Conservation (phyloP, 2,113 vertebrate species). For the Phalacrocorax pelagicus region DNA sequence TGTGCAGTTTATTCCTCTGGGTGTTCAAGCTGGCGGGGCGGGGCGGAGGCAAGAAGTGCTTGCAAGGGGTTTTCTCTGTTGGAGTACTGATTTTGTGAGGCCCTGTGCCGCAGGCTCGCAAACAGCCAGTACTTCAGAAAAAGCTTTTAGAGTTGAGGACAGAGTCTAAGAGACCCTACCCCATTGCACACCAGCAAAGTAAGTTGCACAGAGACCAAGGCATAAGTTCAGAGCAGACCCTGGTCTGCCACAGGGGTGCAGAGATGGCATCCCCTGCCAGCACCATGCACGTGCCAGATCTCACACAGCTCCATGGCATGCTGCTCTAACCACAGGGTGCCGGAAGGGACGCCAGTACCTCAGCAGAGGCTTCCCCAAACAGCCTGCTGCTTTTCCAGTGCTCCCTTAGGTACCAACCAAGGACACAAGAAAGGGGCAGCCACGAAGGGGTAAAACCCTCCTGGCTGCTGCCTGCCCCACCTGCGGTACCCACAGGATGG, state of each 20-base stretch:
- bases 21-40: neutral
- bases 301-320: neutral
- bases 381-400: neutral
- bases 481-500: neutral
- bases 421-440: neutral
- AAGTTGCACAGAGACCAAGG: neutral
- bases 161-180: neutral
- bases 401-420: fast-evolving
- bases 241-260: neutral
- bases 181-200: neutral
- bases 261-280: neutral
- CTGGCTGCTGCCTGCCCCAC: neutral
- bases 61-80: neutral
- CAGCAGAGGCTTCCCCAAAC: neutral
- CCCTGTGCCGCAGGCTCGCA: neutral
- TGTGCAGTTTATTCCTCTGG: neutral
- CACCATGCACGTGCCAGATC: fast-evolving
- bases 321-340: neutral
- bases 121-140: neutral
- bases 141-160: neutral
- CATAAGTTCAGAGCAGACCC: neutral
- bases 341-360: neutral
- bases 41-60: neutral
- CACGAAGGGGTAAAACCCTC: neutral
- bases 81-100: neutral